phyloP scores from a whole-genome alignment of 2,888 invertebrate species.

The Mesorhabditis belari region DNA sequence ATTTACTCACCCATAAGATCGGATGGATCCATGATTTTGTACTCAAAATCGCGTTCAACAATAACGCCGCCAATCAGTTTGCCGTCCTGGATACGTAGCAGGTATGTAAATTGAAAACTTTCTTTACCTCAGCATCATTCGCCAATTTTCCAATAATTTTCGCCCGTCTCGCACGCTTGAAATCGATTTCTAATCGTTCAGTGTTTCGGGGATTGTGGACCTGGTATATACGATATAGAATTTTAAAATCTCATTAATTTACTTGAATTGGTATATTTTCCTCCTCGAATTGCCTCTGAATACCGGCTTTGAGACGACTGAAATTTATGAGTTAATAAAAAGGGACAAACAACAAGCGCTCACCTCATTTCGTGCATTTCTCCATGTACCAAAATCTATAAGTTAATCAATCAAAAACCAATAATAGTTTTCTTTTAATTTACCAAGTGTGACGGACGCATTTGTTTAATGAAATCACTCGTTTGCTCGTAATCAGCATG shows the following conservation, averaged over 20 bases:
- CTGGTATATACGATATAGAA: constrained; percentile 58
- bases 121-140: constrained; percentile 65
- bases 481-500: constrained; percentile 98
- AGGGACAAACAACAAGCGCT: too few relatives aligned
- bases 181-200: constrained; percentile 81
- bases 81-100: constrained; percentile 60
- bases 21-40: constrained; percentile 81
- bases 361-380: constrained; percentile 99
- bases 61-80: constrained; percentile 80
- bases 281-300: constrained; percentile 85
- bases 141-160: constrained; percentile 93
- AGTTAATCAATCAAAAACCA: neutral
- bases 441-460: constrained; percentile 91
- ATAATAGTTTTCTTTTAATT: constrained; percentile 37
- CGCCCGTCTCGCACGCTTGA: constrained; percentile 94
- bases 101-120: neutral
- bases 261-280: constrained; percentile 57
- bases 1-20: constrained; percentile 63
- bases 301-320: constrained; percentile 82
- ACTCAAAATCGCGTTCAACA: constrained; percentile 94
- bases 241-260: neutral
- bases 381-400: constrained; percentile 83
- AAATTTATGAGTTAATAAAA: too few relatives aligned
- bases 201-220: constrained; percentile 95
- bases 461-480: constrained; percentile 84